Evolutionary conservation across 2,888 invertebrate species (phyloP).

Genomic region (Phortica magna): DNA sequence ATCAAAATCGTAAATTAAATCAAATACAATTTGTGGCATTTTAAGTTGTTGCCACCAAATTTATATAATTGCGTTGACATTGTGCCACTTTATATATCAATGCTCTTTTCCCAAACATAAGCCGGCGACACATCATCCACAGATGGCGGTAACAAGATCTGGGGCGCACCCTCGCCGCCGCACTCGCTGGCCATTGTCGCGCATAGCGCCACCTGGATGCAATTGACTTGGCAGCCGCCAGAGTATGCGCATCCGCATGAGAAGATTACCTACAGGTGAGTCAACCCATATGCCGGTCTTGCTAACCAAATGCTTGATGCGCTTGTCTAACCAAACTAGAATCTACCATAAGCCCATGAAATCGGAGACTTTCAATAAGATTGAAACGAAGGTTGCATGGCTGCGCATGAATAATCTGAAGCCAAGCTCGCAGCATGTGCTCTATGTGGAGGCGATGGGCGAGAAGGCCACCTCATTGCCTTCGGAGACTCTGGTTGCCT

Average conservation of each 20-base stretch:
- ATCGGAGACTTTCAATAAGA: slow-evolving; percentile 81
- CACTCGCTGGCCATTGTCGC: slow-evolving; percentile 88
- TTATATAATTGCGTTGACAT: slow-evolving; percentile 37
- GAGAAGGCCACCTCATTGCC: slow-evolving; percentile 86
- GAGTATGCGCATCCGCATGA: slow-evolving; percentile 90
- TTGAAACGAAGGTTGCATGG: slow-evolving; percentile 85
- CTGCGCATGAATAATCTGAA: slow-evolving; percentile 84
- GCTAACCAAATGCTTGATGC: not conserved
- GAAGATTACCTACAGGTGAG: slow-evolving; percentile 86
- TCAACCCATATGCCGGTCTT: slow-evolving; percentile 40
- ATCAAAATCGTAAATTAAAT: not conserved
- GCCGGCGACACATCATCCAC: slow-evolving; percentile 10
- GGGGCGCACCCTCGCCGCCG: slow-evolving; percentile 88
- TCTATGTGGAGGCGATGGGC: slow-evolving; percentile 86
- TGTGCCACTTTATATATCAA: slow-evolving; percentile 28
- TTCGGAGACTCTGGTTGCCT: slow-evolving; percentile 89
- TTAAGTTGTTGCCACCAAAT: slow-evolving; percentile 36
- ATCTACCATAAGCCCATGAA: slow-evolving; percentile 85
- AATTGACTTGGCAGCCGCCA: slow-evolving; percentile 91
- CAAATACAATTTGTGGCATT: slow-evolving; percentile 32
- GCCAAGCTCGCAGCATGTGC: slow-evolving; percentile 90
- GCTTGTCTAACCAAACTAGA: slow-evolving; percentile 76
- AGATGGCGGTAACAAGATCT: slow-evolving; percentile 51
- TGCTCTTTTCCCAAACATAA: slow-evolving; percentile 27
- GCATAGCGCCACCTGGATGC: slow-evolving; percentile 90